Base-by-base conservation (phyloP, 2,797 vertebrate species). In the Microctenopoma stevenorrisi region DNA sequence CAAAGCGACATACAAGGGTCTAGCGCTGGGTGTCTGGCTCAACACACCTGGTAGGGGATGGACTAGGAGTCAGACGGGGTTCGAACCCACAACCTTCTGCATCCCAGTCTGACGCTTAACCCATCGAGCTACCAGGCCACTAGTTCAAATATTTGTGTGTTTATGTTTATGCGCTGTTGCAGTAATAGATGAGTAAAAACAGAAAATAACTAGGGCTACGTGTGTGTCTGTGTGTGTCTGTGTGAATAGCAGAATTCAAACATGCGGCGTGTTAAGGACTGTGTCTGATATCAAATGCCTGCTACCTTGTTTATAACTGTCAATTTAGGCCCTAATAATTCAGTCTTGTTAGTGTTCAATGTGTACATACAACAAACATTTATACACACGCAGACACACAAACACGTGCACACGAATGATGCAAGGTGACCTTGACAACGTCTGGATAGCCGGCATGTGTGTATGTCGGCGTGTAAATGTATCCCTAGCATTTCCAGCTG, bases 401-500 rank as follows among this genome's bases (percentile, higher is more conserved):
- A 42, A 53, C 5, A 47, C 68, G 72, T 12, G 58, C 66, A 68
- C 58, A 64, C 55, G 69, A 22, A 78, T 58, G 69, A 82, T 81
- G 68, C 6, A 15, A 72, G 82, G 85, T 93, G 93, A 94, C 93
- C 91, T 94, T 93, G 90, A 84, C 76, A 71, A 88, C 42, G 55
- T 82, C 79, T 89, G 78, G 72, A 87, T 81, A 60, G 83, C 74
- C 76, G 40, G 75, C 71, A 56, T 69, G 81, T 67, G 74, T 75
- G 65, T 64, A 72, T 83, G 82, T 74, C 57, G 72, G 82, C 57
- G 85, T 90, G 90, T 91, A 91, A 92, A 93, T 87, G 89, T 92
- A 92, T 92, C 91, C 89, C 68, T 35, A 79, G 85, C 78, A 89
- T 90, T 93, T 92, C 87, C 82, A 88, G 91, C 91, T 94, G 93